Evolutionary conservation across 2,797 vertebrate genomes (phyloP).

Genomic region (Notamacropus eugenii): DNA sequence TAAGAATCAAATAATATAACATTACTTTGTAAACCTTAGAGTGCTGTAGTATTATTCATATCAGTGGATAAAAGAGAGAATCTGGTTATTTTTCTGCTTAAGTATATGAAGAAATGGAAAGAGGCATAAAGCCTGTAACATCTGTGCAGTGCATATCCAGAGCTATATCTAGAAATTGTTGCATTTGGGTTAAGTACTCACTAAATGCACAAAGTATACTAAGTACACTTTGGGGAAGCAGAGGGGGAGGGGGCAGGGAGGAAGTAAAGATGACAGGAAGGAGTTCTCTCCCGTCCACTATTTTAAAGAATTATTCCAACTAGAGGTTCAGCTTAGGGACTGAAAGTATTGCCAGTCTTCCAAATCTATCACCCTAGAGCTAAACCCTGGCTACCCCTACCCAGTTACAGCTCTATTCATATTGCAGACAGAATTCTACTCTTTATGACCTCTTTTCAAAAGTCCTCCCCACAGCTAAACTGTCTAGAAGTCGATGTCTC

Average conservation of each 20-base stretch:
- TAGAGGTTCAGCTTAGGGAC: neutral
- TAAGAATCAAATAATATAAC: neutral
- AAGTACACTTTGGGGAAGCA: neutral
- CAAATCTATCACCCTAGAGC: neutral
- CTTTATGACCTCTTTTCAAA: neutral
- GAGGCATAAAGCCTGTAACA: conserved; percentile 41
- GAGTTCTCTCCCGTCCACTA: neutral
- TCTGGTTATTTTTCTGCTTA: conserved; percentile 31
- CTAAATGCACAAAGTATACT: neutral
- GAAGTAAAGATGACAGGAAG: neutral
- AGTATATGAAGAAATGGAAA: neutral
- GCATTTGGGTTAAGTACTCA: neutral
- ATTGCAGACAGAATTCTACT: neutral
- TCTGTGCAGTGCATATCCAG: neutral
- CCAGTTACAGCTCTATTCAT: neutral
- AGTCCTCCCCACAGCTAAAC: neutral
- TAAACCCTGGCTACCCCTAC: neutral
- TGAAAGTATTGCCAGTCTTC: neutral
- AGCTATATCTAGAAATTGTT: neutral
- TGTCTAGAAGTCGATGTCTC: neutral
- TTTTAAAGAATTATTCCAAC: neutral
- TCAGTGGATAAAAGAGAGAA: neutral
- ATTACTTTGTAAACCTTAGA: neutral
- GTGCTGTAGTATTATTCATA: neutral
- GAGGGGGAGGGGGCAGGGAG: neutral